These are phyloP conservation scores for Fopius arisanus DNA, from an alignment of 1,140 invertebrate species.

Conservation along the genomic window DNA sequence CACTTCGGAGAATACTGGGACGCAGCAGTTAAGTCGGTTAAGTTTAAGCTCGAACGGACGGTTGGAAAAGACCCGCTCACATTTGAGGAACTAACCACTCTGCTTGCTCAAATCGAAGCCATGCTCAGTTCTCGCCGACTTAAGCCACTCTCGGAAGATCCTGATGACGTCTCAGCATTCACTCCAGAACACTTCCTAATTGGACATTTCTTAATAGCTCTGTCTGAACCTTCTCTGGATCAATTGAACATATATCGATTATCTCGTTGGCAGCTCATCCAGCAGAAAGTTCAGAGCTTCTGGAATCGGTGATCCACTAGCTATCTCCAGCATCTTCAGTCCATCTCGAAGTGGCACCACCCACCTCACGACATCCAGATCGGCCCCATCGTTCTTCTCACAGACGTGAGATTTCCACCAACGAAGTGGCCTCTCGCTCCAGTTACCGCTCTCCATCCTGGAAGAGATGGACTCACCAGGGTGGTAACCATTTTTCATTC, in stretches of 20 bases:
- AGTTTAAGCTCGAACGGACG: background rate
- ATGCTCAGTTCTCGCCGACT: background rate
- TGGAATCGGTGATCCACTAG: background rate
- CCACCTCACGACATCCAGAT: background rate
- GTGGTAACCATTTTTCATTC: too few relatives aligned
- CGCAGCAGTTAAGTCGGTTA: background rate
- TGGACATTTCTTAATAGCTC: background rate
- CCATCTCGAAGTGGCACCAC: slow-evolving; percentile 20
- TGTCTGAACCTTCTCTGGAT: background rate
- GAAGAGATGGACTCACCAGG: slow-evolving; percentile 70
- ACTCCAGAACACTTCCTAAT: background rate
- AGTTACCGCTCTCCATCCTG: slow-evolving; percentile 53
- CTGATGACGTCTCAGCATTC: background rate
- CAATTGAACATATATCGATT: background rate
- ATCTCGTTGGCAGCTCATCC: background rate
- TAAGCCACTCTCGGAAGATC: background rate
- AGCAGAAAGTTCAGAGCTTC: background rate
- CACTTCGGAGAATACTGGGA: background rate
- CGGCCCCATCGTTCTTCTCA: slow-evolving; percentile 15
- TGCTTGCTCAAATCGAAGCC: background rate
- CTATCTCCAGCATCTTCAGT: background rate
- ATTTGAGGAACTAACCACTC: background rate
- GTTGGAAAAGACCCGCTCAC: slow-evolving; percentile 20
- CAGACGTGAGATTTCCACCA: background rate
- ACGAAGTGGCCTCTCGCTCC: background rate